Conservation (phyloP, 1,140 invertebrate genomes). For the Aphaenogaster rudis region DNA sequence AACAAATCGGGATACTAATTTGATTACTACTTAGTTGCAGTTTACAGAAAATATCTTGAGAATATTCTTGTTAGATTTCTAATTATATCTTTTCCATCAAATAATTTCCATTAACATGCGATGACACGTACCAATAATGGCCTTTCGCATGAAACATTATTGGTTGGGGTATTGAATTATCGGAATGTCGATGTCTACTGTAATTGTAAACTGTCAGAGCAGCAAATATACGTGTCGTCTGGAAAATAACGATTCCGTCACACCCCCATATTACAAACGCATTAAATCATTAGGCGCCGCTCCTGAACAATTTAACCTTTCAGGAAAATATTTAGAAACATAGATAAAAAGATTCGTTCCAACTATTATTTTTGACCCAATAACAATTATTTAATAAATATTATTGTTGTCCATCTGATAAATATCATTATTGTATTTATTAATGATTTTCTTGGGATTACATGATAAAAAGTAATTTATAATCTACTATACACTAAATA, state of each 20-base stretch:
- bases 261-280: background rate
- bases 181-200: slow-evolving; percentile 25
- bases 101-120: background rate
- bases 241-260: slow-evolving; percentile 22
- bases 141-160: background rate
- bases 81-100: background rate
- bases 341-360: background rate
- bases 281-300: slow-evolving; percentile 4
- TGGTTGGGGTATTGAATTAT: slow-evolving; percentile 27
- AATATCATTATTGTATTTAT: background rate
- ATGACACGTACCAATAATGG: background rate
- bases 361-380: background rate
- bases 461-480: background rate
- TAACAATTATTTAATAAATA: background rate
- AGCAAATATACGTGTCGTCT: background rate
- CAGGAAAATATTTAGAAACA: background rate
- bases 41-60: background rate
- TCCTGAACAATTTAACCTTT: background rate
- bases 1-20: background rate
- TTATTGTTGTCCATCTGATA: background rate
- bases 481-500: background rate
- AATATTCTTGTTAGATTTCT: slow-evolving; percentile 24
- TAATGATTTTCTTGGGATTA: background rate
- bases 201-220: slow-evolving; percentile 22
- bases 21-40: background rate